Base-by-base conservation (phyloP, 2,113 vertebrate genomes). In the Scytalopus superciliaris region DNA sequence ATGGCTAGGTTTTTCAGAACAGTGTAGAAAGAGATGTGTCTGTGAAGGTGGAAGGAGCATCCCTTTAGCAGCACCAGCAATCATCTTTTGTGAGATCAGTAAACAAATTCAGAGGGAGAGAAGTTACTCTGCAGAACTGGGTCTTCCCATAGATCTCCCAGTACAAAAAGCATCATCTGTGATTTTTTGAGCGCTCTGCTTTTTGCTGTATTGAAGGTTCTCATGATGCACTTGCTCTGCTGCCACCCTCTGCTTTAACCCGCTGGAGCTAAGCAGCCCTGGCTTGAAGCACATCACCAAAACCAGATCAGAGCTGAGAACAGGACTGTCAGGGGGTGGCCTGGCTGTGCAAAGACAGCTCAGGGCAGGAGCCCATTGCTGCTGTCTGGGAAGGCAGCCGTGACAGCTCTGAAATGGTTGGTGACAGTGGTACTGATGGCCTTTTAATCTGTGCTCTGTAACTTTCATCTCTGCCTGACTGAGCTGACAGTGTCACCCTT, bases 311-410 rank as follows among this genome's bases (percentile, higher is more conserved):
- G 62, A 12, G 40, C 84, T 84, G 76, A 17, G 63, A 57, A 27
- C 1, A 15, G 82, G 42, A 53, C 66, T 96, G 73, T 89, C 57
- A 81, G 42, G 75, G 57, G 44, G 35, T n/a, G 3, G 19, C 42
- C 25, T 66, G 82, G 59, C 84, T 81, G 73, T 67, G 59, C 82
- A 55, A 64, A 93, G 83, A 75, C 91, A 82, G 96, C 96, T 97
- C 79, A 85, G 98, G 97, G 97, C 98, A 87, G 69, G 95, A 78
- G n/a, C 83, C 76, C 12, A 3, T 87, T 63, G 60, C 57, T 93
- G 47, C 74, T 88, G 40, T 14, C 31, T 1, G 64, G 9, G 9
- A 59, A 66, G 66, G 82, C 57, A 90, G 70, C 67, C 0, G 15
- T 87, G 84, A 85, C 89, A 94, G 60, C 95, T 97, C 96, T 94